Evolutionary conservation across 2,797 vertebrate species (phyloP), one percentile per base, ranked within the genome.

Genomic region (Cyclopterus lumpus): DNA sequence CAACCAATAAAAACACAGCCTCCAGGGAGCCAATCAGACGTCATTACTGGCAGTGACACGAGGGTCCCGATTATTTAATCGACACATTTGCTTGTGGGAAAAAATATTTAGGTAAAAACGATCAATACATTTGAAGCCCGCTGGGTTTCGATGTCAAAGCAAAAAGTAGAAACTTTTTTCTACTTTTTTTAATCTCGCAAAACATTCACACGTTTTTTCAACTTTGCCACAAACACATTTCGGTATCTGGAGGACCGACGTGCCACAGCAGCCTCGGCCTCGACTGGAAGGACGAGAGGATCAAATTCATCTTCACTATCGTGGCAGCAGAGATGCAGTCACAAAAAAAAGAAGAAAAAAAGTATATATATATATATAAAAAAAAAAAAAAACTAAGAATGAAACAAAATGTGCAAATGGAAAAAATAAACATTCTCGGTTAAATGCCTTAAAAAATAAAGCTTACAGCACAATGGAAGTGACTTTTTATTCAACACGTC

Each of bases 391-490:
- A 36, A 36, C 8, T 5, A 8, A 18, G 22, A 66, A 55, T 3
- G 12, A 72, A 73, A 74, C 65, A 49, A 71, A 74, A 71, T 4
- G 14, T 28, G 14, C n/a, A n/a, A n/a, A n/a, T n/a, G n/a, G n/a
- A n/a, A n/a, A 75, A 49, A 59, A 71, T 0, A 30, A 62, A 24
- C 3, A 71, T 26, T 18, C n/a, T 51, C 8, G 7, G 48, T 26
- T 9, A 18, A 77, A 62, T 11, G 15, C 20, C 30, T 14, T 38
- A n/a, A 14, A 66, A 78, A 81, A 58, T 62, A 70, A 86, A 87
- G 79, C 73, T 85, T 60, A 76, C 64, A 60, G 73, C 77, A 86
- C 69, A 80, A 80, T 79, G 55, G 54, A 79, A 28, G 54, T 51
- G 62, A 81, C 36, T 88, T 88, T 36, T 36, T 34, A 36, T 36